phyloP scores from a whole-genome alignment of 2,888 invertebrate genomes.

The Monochamus alternatus region DNA sequence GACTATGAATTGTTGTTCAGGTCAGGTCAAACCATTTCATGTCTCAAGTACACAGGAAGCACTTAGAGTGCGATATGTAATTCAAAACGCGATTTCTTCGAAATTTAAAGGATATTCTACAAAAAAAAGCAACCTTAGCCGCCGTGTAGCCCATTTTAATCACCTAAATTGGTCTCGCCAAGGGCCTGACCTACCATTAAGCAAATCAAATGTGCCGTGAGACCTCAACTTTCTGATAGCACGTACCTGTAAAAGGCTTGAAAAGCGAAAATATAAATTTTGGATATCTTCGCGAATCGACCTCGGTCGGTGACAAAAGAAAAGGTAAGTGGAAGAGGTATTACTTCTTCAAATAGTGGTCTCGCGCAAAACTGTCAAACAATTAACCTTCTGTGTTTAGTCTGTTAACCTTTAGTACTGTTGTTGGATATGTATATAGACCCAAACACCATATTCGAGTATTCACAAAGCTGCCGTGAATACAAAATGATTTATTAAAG shows the following conservation, averaged over 20 bases:
- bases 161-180: background rate
- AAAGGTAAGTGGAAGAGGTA: background rate
- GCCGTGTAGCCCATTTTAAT: background rate
- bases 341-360: constrained; percentile 2
- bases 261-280: background rate
- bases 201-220: background rate
- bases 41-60: constrained; percentile 3
- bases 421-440: background rate
- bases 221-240: background rate
- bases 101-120: background rate
- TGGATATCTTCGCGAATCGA: background rate
- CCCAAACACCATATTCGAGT: background rate
- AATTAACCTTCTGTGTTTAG: constrained; percentile 3
- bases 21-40: background rate
- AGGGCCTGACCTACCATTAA: background rate
- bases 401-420: constrained; percentile 16
- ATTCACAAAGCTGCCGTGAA: background rate
- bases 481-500: background rate
- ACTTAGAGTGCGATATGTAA: background rate
- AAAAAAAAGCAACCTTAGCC: background rate
- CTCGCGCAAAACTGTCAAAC: constrained; percentile 17
- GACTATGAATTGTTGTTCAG: too few relatives aligned
- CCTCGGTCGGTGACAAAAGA: constrained; percentile 4
- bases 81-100: constrained; percentile 15
- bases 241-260: background rate